Conservation (phyloP, 1,140 invertebrate species). For the Lysiphlebus fabarum region DNA sequence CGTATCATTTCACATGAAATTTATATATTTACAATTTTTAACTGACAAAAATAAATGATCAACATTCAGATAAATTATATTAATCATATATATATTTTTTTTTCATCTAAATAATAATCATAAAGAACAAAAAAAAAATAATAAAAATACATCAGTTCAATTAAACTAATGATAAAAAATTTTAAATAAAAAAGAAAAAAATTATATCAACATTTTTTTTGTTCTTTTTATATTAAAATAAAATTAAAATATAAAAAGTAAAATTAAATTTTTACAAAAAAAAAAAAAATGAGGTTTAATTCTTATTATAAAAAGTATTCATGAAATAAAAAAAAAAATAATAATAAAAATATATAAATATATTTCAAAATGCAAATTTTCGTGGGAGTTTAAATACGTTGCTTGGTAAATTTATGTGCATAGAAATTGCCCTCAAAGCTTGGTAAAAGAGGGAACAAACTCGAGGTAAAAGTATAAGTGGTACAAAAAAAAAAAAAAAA, state of each 20-base stretch:
- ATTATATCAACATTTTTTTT: constrained; percentile 7
- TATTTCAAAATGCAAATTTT: constrained; percentile 24
- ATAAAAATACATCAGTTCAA: too few relatives aligned
- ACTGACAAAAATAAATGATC: too few relatives aligned
- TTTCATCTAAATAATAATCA: too few relatives aligned
- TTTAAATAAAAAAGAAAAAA: neutral
- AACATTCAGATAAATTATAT: too few relatives aligned
- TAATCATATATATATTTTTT: too few relatives aligned
- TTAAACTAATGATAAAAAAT: too few relatives aligned
- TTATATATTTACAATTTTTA: too few relatives aligned
- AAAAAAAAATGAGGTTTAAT: neutral
- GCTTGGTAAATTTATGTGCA: constrained; percentile 26
- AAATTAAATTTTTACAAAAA: neutral
- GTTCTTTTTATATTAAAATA: constrained; percentile 6
- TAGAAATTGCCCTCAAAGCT: constrained; percentile 24
- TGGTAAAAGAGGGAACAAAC: neutral
- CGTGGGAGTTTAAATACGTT: constrained; percentile 21
- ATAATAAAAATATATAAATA: constrained; percentile 17
- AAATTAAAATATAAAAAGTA: neutral
- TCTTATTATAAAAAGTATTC: constrained; percentile 21
- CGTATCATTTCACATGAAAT: too few relatives aligned
- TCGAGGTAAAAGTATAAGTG: neutral
- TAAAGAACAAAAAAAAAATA: too few relatives aligned
- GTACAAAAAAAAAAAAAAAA: constrained; percentile 14
- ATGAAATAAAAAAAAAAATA: constrained; percentile 25